Conservation (phyloP, 2,797 vertebrate genomes). For the Astyanax mexicanus region DNA sequence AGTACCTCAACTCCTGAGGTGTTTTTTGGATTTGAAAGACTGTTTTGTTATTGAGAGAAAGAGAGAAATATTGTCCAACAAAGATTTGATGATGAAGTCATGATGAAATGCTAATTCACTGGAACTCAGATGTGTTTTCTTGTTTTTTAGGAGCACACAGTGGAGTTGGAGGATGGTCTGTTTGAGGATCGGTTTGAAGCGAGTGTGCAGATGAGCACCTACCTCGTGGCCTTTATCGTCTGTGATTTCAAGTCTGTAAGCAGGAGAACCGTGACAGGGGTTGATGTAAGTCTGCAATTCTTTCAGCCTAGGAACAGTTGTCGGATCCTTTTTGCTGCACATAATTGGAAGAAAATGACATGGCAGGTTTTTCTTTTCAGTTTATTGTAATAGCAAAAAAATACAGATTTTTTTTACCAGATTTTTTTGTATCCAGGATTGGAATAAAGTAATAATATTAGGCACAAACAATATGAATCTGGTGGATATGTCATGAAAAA, state of each 20-base stretch:
- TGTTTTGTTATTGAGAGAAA: background rate
- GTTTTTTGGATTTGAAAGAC: too few species aligned
- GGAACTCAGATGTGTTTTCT: background rate
- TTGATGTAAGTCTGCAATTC: constrained; percentile 69
- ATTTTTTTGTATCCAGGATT: too few species aligned
- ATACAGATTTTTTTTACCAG: too few species aligned
- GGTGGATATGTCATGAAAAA: too few species aligned
- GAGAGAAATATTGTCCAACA: too few species aligned
- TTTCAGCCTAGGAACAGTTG: background rate
- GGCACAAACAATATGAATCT: too few species aligned
- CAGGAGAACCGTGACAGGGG: constrained; percentile 73
- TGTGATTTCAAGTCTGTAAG: constrained; percentile 82
- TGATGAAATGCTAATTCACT: background rate
- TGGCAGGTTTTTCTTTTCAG: too few species aligned
- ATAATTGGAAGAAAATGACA: too few species aligned
- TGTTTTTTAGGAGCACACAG: constrained; percentile 73
- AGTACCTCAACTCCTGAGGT: too few species aligned
- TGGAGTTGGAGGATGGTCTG: constrained; percentile 64
- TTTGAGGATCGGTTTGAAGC: constrained; percentile 79
- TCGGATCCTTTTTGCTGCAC: background rate
- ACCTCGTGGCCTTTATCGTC: constrained; percentile 79
- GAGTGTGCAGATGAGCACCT: constrained; percentile 83
- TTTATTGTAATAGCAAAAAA: too few species aligned
- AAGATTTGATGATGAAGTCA: too few species aligned
- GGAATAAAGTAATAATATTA: too few species aligned